phyloP scores from a whole-genome alignment of 2,113 vertebrate species.

The Oryzias celebensis region DNA sequence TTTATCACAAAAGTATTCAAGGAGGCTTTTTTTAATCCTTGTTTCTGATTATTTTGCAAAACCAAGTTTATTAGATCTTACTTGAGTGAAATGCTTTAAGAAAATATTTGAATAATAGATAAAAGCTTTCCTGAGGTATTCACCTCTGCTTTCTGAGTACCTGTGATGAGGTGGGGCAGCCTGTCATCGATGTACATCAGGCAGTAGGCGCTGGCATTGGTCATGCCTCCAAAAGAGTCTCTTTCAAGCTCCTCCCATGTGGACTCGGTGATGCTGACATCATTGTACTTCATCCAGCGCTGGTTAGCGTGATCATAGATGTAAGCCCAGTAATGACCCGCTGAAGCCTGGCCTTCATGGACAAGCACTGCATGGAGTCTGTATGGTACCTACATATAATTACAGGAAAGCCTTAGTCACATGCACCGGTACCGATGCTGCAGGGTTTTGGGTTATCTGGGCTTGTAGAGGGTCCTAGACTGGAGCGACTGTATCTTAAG shows the following conservation, averaged over 20 bases:
- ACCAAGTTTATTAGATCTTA: no score
- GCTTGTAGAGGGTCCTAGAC: no score
- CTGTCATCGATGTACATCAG: constrained; percentile 91
- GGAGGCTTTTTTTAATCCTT: no score
- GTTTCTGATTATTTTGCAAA: no score
- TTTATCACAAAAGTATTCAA: no score
- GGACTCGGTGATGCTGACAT: constrained; percentile 87
- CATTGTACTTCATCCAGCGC: constrained; percentile 96
- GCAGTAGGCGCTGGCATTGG: constrained; percentile 95
- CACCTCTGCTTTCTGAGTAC: constrained; percentile 58
- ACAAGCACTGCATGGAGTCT: constrained; percentile 91
- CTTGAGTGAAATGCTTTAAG: no score
- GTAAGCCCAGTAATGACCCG: constrained; percentile 98
- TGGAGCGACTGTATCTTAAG: no score
- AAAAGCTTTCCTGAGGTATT: not conserved
- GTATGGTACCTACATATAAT: constrained; percentile 85
- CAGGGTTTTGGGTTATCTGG: no score
- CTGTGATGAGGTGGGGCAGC: constrained; percentile 75
- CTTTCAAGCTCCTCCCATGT: constrained; percentile 94
- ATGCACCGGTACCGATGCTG: no score
- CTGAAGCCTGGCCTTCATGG: constrained; percentile 94
- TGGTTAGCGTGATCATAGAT: constrained; percentile 83
- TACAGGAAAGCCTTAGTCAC: not conserved
- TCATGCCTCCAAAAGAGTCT: constrained; percentile 92
- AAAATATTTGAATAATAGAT: no score